phyloP scores from a whole-genome alignment of 2,888 invertebrate species.

The Drosophila hamatofila region DNA sequence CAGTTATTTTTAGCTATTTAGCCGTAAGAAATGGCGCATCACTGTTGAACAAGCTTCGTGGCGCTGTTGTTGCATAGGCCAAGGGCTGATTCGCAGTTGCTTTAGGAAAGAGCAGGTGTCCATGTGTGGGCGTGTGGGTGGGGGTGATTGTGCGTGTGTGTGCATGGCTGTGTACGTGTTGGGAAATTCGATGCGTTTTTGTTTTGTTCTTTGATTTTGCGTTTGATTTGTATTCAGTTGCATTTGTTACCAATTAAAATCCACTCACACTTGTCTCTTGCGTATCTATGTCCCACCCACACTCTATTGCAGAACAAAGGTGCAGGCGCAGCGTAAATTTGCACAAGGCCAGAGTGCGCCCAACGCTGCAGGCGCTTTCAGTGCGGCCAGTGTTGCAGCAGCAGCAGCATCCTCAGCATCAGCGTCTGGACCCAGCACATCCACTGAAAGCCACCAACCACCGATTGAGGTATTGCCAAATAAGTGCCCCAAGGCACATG shows the following conservation, averaged over 20 bases:
- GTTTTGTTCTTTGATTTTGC: constrained; percentile 41
- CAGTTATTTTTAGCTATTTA: constrained; percentile 18
- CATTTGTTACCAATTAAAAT: constrained; percentile 55
- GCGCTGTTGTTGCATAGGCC: constrained; percentile 52
- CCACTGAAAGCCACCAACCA: constrained; percentile 87
- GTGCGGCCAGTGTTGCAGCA: constrained; percentile 64
- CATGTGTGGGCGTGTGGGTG: constrained; percentile 1
- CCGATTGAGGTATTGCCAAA: constrained; percentile 88
- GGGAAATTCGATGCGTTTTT: constrained; percentile 44
- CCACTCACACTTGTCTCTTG: constrained; percentile 35
- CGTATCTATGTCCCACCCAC: not conserved
- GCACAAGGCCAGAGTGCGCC: constrained; percentile 94
- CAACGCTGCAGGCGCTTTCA: constrained; percentile 80
- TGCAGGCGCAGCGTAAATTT: constrained; percentile 95
- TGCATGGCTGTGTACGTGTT: constrained; percentile 20
- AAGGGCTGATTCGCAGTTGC: constrained; percentile 69
- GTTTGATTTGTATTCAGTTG: constrained; percentile 54
- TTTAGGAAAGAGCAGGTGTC: constrained; percentile 35
- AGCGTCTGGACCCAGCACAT: constrained; percentile 84
- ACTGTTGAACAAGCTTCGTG: constrained; percentile 59
- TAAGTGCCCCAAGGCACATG: constrained; percentile 92
- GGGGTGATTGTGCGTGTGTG: constrained; percentile 8
- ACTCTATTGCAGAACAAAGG: constrained; percentile 88
- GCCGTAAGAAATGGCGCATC: constrained; percentile 27
- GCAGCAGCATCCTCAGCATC: constrained; percentile 30